Evolutionary conservation across 2,113 vertebrate genomes (phyloP).

Genomic region (Opisthocomus hoazin): DNA sequence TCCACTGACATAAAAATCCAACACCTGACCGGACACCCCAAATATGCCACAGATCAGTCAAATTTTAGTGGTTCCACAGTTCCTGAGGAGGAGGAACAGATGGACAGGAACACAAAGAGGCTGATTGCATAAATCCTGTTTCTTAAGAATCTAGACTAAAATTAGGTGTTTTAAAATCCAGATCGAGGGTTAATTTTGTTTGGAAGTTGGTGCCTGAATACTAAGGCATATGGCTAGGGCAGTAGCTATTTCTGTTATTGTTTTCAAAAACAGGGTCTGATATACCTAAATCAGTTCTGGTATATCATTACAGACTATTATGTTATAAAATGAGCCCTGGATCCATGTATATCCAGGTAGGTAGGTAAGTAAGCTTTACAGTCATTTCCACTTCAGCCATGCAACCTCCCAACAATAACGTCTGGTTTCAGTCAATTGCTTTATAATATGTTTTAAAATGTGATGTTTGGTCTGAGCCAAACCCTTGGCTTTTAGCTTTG

Average conservation of each 20-base stretch:
- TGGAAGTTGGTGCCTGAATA: background rate
- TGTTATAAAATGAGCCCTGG: background rate
- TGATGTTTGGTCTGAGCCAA: background rate
- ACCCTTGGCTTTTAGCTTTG: constrained; percentile 11
- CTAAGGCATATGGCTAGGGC: background rate
- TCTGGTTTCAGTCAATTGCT: constrained; percentile 22
- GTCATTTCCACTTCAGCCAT: background rate
- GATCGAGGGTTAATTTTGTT: background rate
- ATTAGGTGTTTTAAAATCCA: background rate
- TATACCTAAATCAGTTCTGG: background rate
- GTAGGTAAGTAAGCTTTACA: background rate
- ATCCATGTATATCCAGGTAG: background rate
- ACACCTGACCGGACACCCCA: background rate
- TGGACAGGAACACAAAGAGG: constrained; percentile 19
- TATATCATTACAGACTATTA: background rate
- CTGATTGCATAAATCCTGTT: constrained; percentile 1
- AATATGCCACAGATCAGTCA: background rate
- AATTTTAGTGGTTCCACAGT: background rate
- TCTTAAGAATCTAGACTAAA: constrained; percentile 14
- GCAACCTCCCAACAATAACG: background rate
- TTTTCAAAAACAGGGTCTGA: background rate
- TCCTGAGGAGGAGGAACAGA: constrained; percentile 23
- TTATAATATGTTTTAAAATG: constrained; percentile 37
- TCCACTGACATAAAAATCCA: background rate
- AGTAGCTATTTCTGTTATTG: background rate